Conservation (phyloP, 2,888 invertebrate species). For the Rosalia funebris region DNA sequence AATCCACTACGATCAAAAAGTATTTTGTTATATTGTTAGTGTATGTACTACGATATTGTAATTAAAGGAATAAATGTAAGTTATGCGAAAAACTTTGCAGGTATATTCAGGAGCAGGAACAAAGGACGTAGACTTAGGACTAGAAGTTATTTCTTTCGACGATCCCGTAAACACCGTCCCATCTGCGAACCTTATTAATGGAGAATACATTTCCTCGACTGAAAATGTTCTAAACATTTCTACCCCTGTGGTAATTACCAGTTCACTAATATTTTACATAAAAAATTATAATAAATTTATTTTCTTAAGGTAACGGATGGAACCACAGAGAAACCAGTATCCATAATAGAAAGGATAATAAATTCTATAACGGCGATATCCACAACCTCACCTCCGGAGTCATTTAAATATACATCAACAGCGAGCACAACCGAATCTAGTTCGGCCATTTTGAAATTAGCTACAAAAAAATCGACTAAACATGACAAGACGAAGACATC, state of each 20-base stretch:
- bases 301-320: slow-evolving; percentile 50
- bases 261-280: slow-evolving; percentile 13
- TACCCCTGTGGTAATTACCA: slow-evolving; percentile 48
- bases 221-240: slow-evolving; percentile 46
- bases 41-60: slow-evolving; percentile 11
- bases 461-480: slow-evolving; percentile 55
- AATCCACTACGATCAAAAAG: slow-evolving; percentile 4
- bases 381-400: slow-evolving; percentile 51
- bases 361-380: slow-evolving; percentile 62
- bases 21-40: slow-evolving; percentile 32
- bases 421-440: slow-evolving; percentile 49
- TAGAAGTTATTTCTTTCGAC: slow-evolving; percentile 62
- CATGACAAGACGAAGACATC: slow-evolving; percentile 47
- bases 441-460: slow-evolving; percentile 61
- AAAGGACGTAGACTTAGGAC: slow-evolving; percentile 57
- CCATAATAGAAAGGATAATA: slow-evolving; percentile 63
- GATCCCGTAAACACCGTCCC: slow-evolving; percentile 60
- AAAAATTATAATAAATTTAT: slow-evolving; percentile 29
- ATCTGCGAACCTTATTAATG: slow-evolving; percentile 61
- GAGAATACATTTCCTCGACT: slow-evolving; percentile 54
- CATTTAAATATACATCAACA: slow-evolving; percentile 34
- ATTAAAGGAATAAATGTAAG: slow-evolving; percentile 9
- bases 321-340: slow-evolving; percentile 58
- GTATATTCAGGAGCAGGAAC: slow-evolving; percentile 46
- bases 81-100: slow-evolving; percentile 47